Evolutionary conservation across 2,888 invertebrate genomes (phyloP), one percentile per base, ranked within the genome.

Genomic region (Saturnia japonica): DNA sequence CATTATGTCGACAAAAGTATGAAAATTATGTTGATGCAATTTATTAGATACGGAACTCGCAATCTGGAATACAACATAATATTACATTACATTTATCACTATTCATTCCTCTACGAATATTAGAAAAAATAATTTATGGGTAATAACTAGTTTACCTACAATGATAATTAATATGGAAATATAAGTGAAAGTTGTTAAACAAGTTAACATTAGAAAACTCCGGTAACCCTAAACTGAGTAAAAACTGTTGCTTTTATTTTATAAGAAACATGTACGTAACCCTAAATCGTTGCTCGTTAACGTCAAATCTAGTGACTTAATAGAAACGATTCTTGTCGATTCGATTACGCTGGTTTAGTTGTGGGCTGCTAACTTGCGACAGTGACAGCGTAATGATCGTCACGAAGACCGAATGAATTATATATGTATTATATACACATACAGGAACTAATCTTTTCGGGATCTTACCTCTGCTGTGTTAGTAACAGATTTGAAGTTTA

Each of bases 271-370:
- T 70, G 74, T 74, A 72, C 72, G 78, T 80, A 78, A 80, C 75
- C 77, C 68, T 70, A 67, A 71, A 73, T 78, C 77, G 80, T 80
- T 81, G 79, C 80, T 76, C 68, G 76, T 76, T 74, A 71, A 73
- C 69, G 62, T 69, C 70, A 76, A 77, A 76, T 68, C 72, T 62
- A 73, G 72, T 74, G 74, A 64, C 73, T 76, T 72, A 74, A 73
- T 75, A 75, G 82, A 82, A 82, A 76, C 73, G 72, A 69, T 74
- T 80, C 78, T 77, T 79, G 78, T 69, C 73, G 73, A 76, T 76
- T 74, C 72, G 75, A 82, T 86, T 82, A 82, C 77, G 73, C 75
- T 72, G 71, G 68, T 68, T 71, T 60, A 43, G 72, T 73, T 72
- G 70, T 71, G 62, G 22, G 72, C n/a, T n/a, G n/a, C n/a, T n/a